Percentiles rank a stretch among this genome's conserved stretches.
Evolutionary conservation across 2,888 invertebrate genomes (phyloP).

Genomic region (Anodontia alba): DNA sequence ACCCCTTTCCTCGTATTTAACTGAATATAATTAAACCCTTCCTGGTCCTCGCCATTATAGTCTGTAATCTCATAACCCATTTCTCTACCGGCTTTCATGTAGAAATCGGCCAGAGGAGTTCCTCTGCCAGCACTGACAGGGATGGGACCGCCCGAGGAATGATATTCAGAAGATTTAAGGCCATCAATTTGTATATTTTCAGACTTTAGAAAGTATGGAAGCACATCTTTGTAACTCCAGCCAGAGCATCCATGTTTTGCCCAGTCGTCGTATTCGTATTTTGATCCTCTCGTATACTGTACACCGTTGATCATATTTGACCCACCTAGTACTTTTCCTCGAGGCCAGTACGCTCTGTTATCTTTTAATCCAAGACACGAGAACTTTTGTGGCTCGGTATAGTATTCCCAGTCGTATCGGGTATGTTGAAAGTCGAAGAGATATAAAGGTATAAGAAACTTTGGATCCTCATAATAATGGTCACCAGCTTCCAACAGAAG

Average conservation of each 20-base stretch:
- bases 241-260: conserved; percentile 93
- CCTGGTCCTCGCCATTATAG: conserved; percentile 64
- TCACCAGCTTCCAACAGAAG: conserved; percentile 85
- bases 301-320: conserved; percentile 95
- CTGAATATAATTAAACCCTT: conserved; percentile 24
- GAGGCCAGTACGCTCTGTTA: conserved; percentile 85
- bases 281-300: conserved; percentile 94
- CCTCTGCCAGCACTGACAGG: conserved; percentile 67
- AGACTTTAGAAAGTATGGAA: conserved; percentile 87
- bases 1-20: conserved; percentile 62
- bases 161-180: conserved; percentile 70
- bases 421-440: conserved; percentile 82
- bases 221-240: conserved; percentile 94
- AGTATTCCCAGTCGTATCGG: conserved; percentile 83
- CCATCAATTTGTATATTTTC: conserved; percentile 83
- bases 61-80: conserved; percentile 87
- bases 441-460: conserved; percentile 85
- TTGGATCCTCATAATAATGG: conserved; percentile 82
- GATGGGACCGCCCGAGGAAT: conserved; percentile 75
- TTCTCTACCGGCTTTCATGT: conserved; percentile 87
- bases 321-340: conserved; percentile 95
- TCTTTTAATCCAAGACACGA: conserved; percentile 86
- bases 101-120: conserved; percentile 69
- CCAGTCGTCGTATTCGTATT: conserved; percentile 95
- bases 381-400: conserved; percentile 84